Conservation (phyloP, 2,888 invertebrate genomes). For the Drosophila nigricruria region DNA sequence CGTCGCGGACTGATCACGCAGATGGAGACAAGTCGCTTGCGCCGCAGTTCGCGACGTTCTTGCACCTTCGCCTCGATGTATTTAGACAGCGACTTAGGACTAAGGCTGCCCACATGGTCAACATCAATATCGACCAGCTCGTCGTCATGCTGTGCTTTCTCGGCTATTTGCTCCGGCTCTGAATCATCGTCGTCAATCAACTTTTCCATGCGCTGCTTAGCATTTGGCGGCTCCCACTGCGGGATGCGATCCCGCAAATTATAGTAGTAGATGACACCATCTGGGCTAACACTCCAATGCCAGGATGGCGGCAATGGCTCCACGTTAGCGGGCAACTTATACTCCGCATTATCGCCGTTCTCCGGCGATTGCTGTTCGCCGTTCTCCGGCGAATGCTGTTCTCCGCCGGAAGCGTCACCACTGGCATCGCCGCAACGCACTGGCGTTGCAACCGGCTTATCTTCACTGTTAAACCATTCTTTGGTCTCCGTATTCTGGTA, state of each 20-base stretch:
- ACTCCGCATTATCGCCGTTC: constrained; percentile 48
- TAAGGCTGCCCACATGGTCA: constrained; percentile 58
- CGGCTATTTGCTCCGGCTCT: not conserved
- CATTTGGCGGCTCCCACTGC: constrained; percentile 91
- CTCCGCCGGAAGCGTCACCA: constrained; percentile 51
- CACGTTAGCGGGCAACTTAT: constrained; percentile 86
- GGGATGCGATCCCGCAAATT: constrained; percentile 91
- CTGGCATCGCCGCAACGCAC: constrained; percentile 73
- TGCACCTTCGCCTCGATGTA: constrained; percentile 85
- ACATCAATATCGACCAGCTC: constrained; percentile 39
- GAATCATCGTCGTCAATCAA: constrained; percentile 45
- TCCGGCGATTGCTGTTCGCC: constrained; percentile 28
- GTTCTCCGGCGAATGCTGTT: constrained; percentile 19
- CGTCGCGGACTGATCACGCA: constrained; percentile 90
- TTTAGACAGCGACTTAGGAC: constrained; percentile 63
- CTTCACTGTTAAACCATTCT: constrained; percentile 83
- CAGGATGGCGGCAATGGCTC: constrained; percentile 91
- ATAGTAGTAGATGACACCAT: constrained; percentile 96
- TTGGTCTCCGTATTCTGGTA: constrained; percentile 83
- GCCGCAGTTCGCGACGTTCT: constrained; percentile 87
- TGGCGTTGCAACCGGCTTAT: constrained; percentile 79
- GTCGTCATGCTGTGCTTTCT: constrained; percentile 4
- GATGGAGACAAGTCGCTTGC: constrained; percentile 87
- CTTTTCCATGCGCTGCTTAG: constrained; percentile 81
- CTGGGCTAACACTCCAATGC: constrained; percentile 93